A percentile compares a stretch with the other conserved stretches of the same genome.
Conservation (phyloP, 2,888 invertebrate genomes). For the Trichopoda pennipes region DNA sequence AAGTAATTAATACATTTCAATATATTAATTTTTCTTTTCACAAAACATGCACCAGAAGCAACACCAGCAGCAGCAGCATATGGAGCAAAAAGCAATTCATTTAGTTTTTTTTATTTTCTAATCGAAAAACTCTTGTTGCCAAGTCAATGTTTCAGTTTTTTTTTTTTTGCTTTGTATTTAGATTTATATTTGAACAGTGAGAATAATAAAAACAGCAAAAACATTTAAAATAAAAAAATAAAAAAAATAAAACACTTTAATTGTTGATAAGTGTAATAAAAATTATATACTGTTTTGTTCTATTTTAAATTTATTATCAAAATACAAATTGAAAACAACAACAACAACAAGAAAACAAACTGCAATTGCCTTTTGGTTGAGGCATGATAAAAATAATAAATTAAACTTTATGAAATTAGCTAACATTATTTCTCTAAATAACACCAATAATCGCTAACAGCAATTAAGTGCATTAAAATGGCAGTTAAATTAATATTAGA, state of each 20-base stretch:
- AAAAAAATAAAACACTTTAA: constrained; percentile 51
- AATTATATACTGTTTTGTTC: constrained; percentile 37
- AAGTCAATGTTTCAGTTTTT: constrained; percentile 47
- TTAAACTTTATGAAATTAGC: constrained; percentile 4
- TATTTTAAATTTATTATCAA: constrained; percentile 55
- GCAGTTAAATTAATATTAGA: no score
- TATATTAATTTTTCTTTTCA: constrained; percentile 9
- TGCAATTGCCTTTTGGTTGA: constrained; percentile 15
- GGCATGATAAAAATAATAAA: constrained; percentile 32
- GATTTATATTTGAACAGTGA: constrained; percentile 43
- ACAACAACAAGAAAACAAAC: neutral
- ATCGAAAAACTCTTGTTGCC: constrained; percentile 53
- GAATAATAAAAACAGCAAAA: constrained; percentile 27
- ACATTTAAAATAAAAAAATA: constrained; percentile 17
- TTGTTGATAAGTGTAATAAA: constrained; percentile 59
- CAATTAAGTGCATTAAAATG: neutral
- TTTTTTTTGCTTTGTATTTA: no score
- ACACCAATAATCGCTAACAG: neutral
- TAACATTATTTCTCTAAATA: neutral
- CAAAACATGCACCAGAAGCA: constrained; percentile 49
- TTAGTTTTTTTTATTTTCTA: constrained; percentile 4
- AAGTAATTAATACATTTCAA: constrained; percentile 58
- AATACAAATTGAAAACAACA: constrained; percentile 15
- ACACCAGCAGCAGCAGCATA: constrained; percentile 50
- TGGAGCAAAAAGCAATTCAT: constrained; percentile 25